phyloP scores from a whole-genome alignment of 2,888 invertebrate genomes.

The Crepidodera aurea region DNA sequence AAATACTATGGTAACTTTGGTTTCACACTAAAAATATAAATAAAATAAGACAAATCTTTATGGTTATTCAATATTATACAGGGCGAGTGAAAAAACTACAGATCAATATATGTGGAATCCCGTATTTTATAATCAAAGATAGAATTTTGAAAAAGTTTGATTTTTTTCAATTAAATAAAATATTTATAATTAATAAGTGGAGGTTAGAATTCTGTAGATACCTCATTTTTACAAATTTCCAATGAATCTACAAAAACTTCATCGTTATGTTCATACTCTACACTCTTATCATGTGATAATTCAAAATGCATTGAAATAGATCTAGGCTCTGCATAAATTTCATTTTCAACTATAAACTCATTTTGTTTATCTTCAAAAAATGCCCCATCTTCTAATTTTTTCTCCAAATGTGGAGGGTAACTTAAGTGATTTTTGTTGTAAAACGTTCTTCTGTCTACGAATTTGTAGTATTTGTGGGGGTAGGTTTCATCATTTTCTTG shows the following conservation, averaged over 20 bases:
- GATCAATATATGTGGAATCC: too few relatives aligned
- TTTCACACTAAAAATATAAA: too few relatives aligned
- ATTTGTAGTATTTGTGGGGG: slow-evolving; percentile 16
- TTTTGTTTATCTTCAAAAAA: neutral
- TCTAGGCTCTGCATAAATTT: slow-evolving; percentile 39
- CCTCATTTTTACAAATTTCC: slow-evolving; percentile 43
- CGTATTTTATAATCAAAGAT: too few relatives aligned
- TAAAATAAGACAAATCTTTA: too few relatives aligned
- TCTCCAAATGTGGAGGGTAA: neutral
- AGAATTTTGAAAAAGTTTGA: too few relatives aligned
- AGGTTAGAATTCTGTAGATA: slow-evolving; percentile 32
- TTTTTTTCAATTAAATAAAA: too few relatives aligned
- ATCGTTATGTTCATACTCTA: slow-evolving; percentile 32
- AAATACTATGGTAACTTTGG: neutral
- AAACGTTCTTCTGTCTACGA: slow-evolving; percentile 10
- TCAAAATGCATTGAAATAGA: slow-evolving; percentile 21
- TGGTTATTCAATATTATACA: too few relatives aligned
- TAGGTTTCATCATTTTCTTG: slow-evolving; percentile 30
- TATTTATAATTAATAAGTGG: too few relatives aligned
- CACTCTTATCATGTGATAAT: neutral
- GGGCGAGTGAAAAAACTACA: too few relatives aligned
- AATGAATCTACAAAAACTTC: slow-evolving; percentile 53
- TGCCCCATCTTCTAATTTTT: neutral
- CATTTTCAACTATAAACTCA: slow-evolving; percentile 34
- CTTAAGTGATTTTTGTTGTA: neutral